Conservation (phyloP, 2,888 invertebrate species). For the Nematopogon swammerdamellus region DNA sequence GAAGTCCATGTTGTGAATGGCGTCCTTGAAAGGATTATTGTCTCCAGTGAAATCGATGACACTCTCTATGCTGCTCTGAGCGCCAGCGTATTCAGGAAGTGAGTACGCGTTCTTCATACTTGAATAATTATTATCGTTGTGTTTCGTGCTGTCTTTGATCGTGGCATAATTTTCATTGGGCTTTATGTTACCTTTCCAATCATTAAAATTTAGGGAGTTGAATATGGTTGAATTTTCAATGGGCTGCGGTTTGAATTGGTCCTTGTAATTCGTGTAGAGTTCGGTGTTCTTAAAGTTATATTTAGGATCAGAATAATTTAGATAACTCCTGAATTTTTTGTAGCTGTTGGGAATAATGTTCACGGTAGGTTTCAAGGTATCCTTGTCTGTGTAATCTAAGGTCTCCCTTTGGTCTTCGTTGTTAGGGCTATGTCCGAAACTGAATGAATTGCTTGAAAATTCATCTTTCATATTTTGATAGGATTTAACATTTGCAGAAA, state of each 20-base stretch:
- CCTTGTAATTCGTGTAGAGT: conserved; percentile 20
- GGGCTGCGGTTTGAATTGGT: conserved; percentile 29
- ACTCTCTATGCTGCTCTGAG: background rate
- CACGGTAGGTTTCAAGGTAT: conserved; percentile 19
- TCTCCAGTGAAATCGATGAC: background rate
- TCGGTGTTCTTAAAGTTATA: conserved; percentile 18
- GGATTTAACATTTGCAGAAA: no score
- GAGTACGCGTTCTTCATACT: background rate
- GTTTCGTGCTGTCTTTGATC: background rate
- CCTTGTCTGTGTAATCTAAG: conserved; percentile 4
- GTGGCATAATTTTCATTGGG: conserved; percentile 38
- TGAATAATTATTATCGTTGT: background rate
- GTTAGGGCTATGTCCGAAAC: background rate
- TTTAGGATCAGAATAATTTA: conserved; percentile 18
- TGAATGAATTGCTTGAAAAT: no score
- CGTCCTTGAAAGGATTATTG: background rate
- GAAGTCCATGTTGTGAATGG: background rate
- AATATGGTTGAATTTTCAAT: conserved; percentile 16
- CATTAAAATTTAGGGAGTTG: conserved; percentile 17
- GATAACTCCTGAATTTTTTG: conserved; percentile 14
- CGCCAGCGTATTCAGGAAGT: background rate
- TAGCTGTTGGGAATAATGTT: conserved; percentile 13
- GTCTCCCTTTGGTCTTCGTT: background rate
- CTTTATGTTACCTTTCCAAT: conserved; percentile 26
- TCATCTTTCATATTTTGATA: no score